These are phyloP conservation scores for Pseudomyrmex dendroicus DNA, from an alignment of 1,140 invertebrate species.

Conservation along the genomic window DNA sequence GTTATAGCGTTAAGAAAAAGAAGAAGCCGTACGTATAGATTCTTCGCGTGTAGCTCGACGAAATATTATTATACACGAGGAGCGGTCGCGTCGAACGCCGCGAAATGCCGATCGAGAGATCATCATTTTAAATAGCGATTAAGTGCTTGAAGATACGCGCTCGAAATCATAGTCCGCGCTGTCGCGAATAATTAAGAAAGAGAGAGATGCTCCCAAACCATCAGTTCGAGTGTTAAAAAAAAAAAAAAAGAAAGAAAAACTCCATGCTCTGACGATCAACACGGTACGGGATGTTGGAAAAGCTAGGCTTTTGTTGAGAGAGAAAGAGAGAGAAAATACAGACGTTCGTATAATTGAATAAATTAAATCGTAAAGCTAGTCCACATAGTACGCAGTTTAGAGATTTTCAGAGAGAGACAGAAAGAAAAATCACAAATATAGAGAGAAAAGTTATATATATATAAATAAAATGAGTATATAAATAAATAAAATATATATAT, in stretches of 20 bases:
- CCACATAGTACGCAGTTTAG: constrained; percentile 35
- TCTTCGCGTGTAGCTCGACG: background rate
- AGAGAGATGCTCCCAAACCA: constrained; percentile 7
- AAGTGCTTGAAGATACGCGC: constrained; percentile 28
- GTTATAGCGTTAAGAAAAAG: background rate
- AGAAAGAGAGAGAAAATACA: too few relatives aligned
- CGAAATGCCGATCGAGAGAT: constrained; percentile 36
- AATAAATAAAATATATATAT: constrained; percentile 17
- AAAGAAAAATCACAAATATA: constrained; percentile 12
- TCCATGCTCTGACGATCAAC: constrained; percentile 21
- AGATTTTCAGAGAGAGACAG: constrained; percentile 25
- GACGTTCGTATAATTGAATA: background rate
- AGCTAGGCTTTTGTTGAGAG: constrained; percentile 46
- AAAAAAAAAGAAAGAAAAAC: too few relatives aligned
- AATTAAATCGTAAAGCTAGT: constrained; percentile 19
- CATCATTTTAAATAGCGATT: constrained; percentile 15
- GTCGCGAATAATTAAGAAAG: background rate
- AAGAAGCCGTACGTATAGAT: background rate
- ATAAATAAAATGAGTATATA: constrained; percentile 23
- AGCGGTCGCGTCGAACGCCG: constrained; percentile 33
- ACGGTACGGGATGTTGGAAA: constrained; percentile 6
- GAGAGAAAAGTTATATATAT: constrained; percentile 45
- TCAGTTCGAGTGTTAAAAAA: constrained; percentile 41
- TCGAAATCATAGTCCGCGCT: background rate
- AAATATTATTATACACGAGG: background rate